Evolutionary conservation across 2,888 invertebrate species (phyloP), one percentile per base, ranked within the genome.

Genomic region (Bimastos eiseni): DNA sequence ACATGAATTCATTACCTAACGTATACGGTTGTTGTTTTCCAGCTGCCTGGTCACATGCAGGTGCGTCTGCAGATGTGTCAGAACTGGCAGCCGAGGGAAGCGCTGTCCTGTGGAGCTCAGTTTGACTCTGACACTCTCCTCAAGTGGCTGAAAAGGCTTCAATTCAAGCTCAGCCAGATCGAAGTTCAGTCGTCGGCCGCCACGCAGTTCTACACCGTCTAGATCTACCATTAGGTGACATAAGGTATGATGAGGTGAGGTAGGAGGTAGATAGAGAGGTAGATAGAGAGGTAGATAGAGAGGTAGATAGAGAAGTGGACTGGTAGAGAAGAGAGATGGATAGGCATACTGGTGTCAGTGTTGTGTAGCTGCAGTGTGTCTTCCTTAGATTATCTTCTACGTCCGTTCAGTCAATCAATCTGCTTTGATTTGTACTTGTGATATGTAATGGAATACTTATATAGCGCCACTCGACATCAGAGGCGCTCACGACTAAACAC

Each of bases 131-230:
- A 93, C 91, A 93, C 95, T 41, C 93, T 96, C 44, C 93, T 95
- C 83, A 97, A 97, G 93, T 98, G 98, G 97, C 96, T 99, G 91
- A 98, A 98, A 95, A 96, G 98, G 90, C 96, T 99, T 92, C 98
- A 99, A 95, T 98, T 99, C 95, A 99, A 99, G 96, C 98, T 99
- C 97, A 98, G 98, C 13, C 99, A 99, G 96, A 97, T 98, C 90
- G 99, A 99, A 95, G 96, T 98, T 92, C 98, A 98, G 95, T 97
- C 98, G 3, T 97, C 98, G 0, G 97, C 97, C 90, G 98, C 97
- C n/a, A 97, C 97, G 17, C 98, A 98, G 94, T 98, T 98, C 95
- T 98, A 94, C 91, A 94, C 92, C n/a, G 93, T 93, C 49, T 91
- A 84, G 89, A 19, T 30, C 11, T 30, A 15, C 24, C 13, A 34